Evolutionary conservation across 2,113 vertebrate genomes (phyloP), one percentile per base, ranked within the genome.

Genomic region (Forbesichthys papilliferus): DNA sequence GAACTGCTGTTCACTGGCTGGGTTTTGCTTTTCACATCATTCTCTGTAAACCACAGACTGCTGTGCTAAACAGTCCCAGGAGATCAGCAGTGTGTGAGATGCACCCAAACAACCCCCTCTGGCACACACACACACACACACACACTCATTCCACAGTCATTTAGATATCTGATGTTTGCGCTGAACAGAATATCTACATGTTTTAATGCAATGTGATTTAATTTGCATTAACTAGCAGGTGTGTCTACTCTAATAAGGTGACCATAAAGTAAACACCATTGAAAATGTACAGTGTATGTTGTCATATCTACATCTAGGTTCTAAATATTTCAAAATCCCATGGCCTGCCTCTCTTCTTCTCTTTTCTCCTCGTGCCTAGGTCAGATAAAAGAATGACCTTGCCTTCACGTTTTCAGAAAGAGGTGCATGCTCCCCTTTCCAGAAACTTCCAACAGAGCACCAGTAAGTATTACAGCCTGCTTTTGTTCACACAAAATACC

Each of bases 371-470:
- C 62, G 36, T 81, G 54, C 66, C n/a, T 61, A 93, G 93, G 81
- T 73, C 84, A 66, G 91, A 92, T 33, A 93, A 89, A 84, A 93
- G 90, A 78, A 94, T 92, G 90, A 84, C 81, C 48, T 82, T 92
- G 5, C 87, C 92, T 0, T 79, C 90, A 0, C 84, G 91, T 46
- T 93, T 93, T 71, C 93, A 94, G 69, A 94, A 92, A 78, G 93
- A 94, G 83, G 84, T 93, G 10, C 83, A 92, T 0, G 72, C 89
- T 71, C 91, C 92, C 81, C 90, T 94, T 47, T 92, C 91, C 63
- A 87, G 86, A 69, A 94, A 92, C 71, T 59, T 78, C 59, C 92
- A 81, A 36, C 89, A 82, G 63, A 76, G 54, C n/a, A 49, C 68
- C 47, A 2, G 93, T 93, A 82, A 92, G 91, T 85, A 69, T 60